These are phyloP conservation scores for Tenthredo distinguenda DNA, from an alignment of 2,888 invertebrate genomes.

Conservation along the genomic window DNA sequence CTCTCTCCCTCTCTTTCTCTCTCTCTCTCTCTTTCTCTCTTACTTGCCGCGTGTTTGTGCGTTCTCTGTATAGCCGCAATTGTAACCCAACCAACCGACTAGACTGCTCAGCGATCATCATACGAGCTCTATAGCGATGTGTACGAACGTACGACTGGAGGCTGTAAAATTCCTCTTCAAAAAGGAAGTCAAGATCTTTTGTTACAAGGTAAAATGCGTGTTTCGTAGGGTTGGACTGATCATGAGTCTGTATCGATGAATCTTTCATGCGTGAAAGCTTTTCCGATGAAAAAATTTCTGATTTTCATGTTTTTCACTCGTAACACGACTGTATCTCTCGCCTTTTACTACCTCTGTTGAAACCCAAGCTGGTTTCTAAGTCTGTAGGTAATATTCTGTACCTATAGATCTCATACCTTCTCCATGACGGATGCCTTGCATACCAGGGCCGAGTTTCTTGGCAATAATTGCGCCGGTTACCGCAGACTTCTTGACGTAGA, in stretches of 20 bases:
- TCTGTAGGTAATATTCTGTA: conserved; percentile 5
- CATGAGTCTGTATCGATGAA: neutral
- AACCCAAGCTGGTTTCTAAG: neutral
- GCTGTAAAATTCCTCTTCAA: conserved; percentile 3
- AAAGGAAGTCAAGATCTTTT: neutral
- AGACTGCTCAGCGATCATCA: neutral
- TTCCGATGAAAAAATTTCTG: neutral
- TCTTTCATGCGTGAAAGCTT: neutral
- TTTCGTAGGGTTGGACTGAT: neutral
- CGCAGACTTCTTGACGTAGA: conserved; percentile 14
- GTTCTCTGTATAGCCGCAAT: conserved; percentile 24
- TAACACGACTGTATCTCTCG: neutral
- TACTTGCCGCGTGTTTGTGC: neutral
- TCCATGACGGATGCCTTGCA: conserved; percentile 40
- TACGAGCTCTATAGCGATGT: neutral
- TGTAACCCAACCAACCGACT: conserved; percentile 31
- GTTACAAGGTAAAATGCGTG: neutral
- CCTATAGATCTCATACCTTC: conserved; percentile 16
- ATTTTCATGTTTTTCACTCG: neutral
- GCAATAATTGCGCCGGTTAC: conserved; percentile 23
- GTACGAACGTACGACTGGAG: neutral
- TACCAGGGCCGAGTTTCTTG: conserved; percentile 1
- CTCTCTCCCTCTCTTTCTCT: neutral
- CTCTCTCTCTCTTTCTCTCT: conserved; percentile 15
- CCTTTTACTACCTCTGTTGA: neutral